Base-by-base conservation (phyloP, 2,888 invertebrate genomes). In the Hypomecis punctinalis region DNA sequence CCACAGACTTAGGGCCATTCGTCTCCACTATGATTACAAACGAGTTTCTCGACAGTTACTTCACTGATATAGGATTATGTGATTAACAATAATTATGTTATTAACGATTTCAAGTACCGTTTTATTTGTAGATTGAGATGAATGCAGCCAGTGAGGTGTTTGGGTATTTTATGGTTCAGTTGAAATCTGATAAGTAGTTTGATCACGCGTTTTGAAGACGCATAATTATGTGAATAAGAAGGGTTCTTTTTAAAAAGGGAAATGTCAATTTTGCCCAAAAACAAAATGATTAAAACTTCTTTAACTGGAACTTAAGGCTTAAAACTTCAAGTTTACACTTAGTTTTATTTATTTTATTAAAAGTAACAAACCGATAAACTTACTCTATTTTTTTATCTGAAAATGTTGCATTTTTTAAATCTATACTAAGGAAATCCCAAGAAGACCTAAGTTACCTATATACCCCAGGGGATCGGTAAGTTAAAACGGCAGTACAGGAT, bases 41-140 rank as follows among this genome's bases (percentile, higher is more conserved):
- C 70, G 13, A 58, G 70, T 68, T 68, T 48, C 2, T 37, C 49
- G 61, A 68, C 70, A 70, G 70, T 70, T 70, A 70, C n/a, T 48
- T 61, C 45, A 61, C 66, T 64, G 51, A 60, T 57, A 54, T 61
- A 63, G 67, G 66, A 68, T 70, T 66, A 68, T 68, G 65, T 68
- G 70, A 70, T 68, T 68, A 63, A 58, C 58, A 63, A 70, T 70
- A 66, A 70, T 68, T 56, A 56, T 56, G 23, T 46, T 56, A 54
- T 56, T 68, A 66, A 67, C 61, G 61, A 65, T 70, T 64, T 54
- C 53, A 37, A 54, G 62, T 56, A 51, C 64, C 62, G 60, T 62
- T 63, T 60, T 57, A 66, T 67, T 51, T 67, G 65, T 63, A 63
- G 61, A 52, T 65, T 48, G 5, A n/a, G 51, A 37, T 39, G 13